Conservation (phyloP, 2,797 vertebrate genomes). For the Hephaestus fuliginosus region DNA sequence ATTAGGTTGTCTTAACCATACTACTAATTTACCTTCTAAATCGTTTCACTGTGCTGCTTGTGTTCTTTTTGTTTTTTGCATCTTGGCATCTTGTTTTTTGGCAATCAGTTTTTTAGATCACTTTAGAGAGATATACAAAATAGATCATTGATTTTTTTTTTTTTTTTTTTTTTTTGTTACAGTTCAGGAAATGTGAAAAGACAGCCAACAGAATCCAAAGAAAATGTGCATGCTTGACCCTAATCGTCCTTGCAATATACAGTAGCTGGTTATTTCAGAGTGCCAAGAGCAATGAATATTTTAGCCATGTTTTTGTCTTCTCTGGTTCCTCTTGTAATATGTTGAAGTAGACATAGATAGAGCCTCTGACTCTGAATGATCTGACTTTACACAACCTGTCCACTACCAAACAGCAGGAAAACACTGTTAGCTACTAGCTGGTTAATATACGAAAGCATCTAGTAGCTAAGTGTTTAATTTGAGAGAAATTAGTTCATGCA, state of each 20-base stretch:
- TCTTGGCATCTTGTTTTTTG: background rate
- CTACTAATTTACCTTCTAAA: slow-evolving; percentile 55
- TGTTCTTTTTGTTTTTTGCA: background rate
- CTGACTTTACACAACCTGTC: slow-evolving; percentile 1
- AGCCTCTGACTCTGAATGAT: slow-evolving; percentile 27
- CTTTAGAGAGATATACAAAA: background rate
- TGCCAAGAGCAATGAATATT: slow-evolving; percentile 15
- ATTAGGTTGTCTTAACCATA: slow-evolving; percentile 61
- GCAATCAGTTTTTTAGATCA: background rate
- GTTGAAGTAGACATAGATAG: slow-evolving; percentile 25
- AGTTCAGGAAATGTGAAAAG: slow-evolving; percentile 4
- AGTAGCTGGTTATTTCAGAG: background rate
- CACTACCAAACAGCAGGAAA: slow-evolving; percentile 14
- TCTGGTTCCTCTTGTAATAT: slow-evolving; percentile 13
- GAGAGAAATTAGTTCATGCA: background rate
- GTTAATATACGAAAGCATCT: background rate
- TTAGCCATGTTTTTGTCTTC: slow-evolving; percentile 14
- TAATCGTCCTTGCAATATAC: background rate
- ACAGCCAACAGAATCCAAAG: slow-evolving; percentile 10
- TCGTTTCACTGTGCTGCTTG: slow-evolving; percentile 24
- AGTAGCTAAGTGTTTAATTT: background rate
- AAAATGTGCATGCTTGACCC: background rate
- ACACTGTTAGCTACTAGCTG: slow-evolving; percentile 7
- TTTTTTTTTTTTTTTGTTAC: background rate
- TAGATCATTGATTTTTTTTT: background rate